Base-by-base conservation (phyloP, 2,797 vertebrate species). In the Cynodonichthys magdalenae region DNA sequence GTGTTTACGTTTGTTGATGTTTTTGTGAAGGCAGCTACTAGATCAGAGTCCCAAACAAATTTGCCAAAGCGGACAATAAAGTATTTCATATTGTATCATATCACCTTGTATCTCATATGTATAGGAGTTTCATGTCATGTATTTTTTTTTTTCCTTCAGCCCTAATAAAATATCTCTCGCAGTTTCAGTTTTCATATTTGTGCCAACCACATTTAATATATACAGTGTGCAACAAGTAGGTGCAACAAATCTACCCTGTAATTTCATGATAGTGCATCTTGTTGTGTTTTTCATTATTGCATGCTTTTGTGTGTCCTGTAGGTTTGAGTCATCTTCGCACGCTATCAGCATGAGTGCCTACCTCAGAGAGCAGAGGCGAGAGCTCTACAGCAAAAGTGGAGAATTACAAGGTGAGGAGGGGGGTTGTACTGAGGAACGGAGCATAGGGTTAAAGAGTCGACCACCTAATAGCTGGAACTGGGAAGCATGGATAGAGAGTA, bases 341-440 rank as follows among this genome's bases (percentile, higher is more conserved):
- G 97, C 97, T 63, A 98, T 99, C 81, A 99, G 97, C 74, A 99
- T 99, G 97, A 99, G 97, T 3, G 95, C 97, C 58, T 99, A 99
- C 79, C 79, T 99, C 86, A 86, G 96, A 51, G 97, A 99, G 81
- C 97, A 99, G 92, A 92, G 97, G 44, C 85, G 97, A 78, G 97
- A 99, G 68, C 94, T 99, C 15, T 99, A 99, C 90, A 99, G 96
- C 90, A 94, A 96, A 80, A 98, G 97, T 14, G 97, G 97, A 69
- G 96, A 98, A 76, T 94, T 99, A 54, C 96, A 97, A 95, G 97
- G 97, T 99, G 84, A 92, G 81, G 31, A 66, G 28, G 54, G 31
- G 48, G 45, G 60, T 34, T 27, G 42, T 12, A 48, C 65, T 27
- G 28, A 28, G 52, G 15, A 54, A 42, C 11, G 14, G 11, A 39